Evolutionary conservation across 2,797 vertebrate species (phyloP), one percentile per base, ranked within the genome.

Genomic region (Chelidonichthys spinosus): DNA sequence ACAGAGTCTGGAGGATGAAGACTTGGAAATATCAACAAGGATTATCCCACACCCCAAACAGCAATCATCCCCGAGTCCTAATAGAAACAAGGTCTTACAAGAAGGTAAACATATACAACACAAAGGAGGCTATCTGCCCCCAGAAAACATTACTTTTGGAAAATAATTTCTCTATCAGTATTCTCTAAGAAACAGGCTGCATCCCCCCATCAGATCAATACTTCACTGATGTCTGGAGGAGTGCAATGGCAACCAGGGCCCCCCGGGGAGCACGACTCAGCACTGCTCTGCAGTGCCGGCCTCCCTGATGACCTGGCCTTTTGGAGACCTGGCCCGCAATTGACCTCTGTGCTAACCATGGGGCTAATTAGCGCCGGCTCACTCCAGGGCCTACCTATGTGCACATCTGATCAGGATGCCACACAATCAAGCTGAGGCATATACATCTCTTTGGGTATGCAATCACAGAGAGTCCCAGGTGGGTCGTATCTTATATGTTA

Each of bases 271-370:
- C 58, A 55, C 32, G 71, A 58, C 76, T 67, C 78, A 78, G 36
- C 36, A 68, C 67, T 77, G 47, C 49, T 60, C 62, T 85, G 25
- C 77, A 79, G 78, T 60, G 63, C 65, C 17, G 35, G 68, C 66
- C 50, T 73, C 74, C 72, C 58, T 62, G 69, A 52, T 86, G 86
- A 85, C 88, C 83, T 15, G 42, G 58, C 66, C 53, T 68, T 58
- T 35, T 56, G 33, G 10, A 70, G 82, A 81, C 65, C 53, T 82
- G 74, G 84, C 87, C 86, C 69, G 69, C 82, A 63, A 68, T 78
- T 89, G 89, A 93, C 85, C 90, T 81, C 49, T 47, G 50, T n/a
- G 79, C 79, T 84, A 88, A 90, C 85, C 85, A 84, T 79, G 74
- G 78, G 58, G 72, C 85, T 88, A 92, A 91, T 93, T 93, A 92